These are phyloP conservation scores for Drosophila teissieri DNA, from an alignment of 1,140 invertebrate genomes.

Conservation along the genomic window DNA sequence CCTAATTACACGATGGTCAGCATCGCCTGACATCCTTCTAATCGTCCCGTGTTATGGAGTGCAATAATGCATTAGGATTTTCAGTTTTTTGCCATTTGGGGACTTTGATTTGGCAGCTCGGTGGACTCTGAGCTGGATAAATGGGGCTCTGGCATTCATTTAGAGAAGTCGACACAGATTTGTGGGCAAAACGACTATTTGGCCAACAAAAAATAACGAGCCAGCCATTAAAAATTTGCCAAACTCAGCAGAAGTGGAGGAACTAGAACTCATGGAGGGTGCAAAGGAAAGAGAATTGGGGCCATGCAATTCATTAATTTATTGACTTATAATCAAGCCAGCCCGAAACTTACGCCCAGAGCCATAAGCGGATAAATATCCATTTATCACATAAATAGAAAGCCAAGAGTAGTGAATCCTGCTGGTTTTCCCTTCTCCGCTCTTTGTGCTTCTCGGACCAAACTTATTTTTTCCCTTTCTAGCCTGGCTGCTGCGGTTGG, in stretches of 20 bases:
- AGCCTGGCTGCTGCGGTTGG: constrained; percentile 43
- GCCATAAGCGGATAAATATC: constrained; percentile 56
- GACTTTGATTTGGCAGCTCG: constrained; percentile 27
- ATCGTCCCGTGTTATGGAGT: constrained; percentile 22
- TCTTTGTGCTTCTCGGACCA: constrained; percentile 17
- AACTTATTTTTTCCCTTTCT: constrained; percentile 35
- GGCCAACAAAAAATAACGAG: constrained; percentile 31
- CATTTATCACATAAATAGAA: constrained; percentile 60
- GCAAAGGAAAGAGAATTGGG: constrained; percentile 6
- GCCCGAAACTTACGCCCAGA: constrained; percentile 49
- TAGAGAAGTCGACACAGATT: constrained; percentile 12
- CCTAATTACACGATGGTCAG: constrained; percentile 31
- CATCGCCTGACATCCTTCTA: constrained; percentile 19
- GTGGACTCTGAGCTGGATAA: constrained; percentile 13
- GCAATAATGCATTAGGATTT: constrained; percentile 42
- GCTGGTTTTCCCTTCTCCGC: constrained; percentile 7
- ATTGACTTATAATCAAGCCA: constrained; percentile 75
- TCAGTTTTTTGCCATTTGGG: constrained; percentile 20
- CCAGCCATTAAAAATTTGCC: constrained; percentile 55
- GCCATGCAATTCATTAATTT: constrained; percentile 75
- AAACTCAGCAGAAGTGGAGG: constrained; percentile 26
- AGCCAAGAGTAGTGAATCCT: constrained; percentile 33
- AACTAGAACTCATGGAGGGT: constrained; percentile 33
- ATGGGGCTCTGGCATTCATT: constrained; percentile 17
- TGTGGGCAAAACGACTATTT: constrained; percentile 16